Percentiles rank a stretch among this genome's conserved stretches.
Conservation (phyloP, 2,888 invertebrate species). For the Eulithis testata region DNA sequence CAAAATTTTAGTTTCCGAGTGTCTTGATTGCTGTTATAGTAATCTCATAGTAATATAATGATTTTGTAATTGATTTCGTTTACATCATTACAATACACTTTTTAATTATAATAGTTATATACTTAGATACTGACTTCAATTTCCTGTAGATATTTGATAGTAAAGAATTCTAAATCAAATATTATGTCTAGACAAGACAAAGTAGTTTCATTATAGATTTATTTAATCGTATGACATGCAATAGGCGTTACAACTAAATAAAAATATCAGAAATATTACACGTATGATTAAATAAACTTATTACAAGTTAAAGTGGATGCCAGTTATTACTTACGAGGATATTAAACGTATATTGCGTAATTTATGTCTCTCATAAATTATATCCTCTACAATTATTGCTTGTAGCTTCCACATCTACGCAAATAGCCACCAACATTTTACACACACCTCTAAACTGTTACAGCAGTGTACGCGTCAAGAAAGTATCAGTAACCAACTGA, state of each 20-base stretch:
- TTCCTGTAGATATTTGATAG: background rate
- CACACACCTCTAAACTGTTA: slow-evolving; percentile 14
- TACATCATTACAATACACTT: background rate
- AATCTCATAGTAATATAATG: slow-evolving; percentile 23
- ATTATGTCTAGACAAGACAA: too few relatives aligned
- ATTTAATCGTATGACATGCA: too few relatives aligned
- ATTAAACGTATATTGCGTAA: background rate
- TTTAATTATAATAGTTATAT: background rate
- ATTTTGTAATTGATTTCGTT: slow-evolving; percentile 10
- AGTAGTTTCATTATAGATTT: background rate
- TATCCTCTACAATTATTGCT: slow-evolving; percentile 2
- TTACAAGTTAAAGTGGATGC: background rate
- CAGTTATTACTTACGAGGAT: background rate
- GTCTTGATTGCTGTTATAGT: slow-evolving; percentile 10
- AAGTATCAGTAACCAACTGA: slow-evolving; percentile 27
- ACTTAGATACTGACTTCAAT: background rate
- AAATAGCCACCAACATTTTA: slow-evolving; percentile 29
- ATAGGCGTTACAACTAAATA: too few relatives aligned
- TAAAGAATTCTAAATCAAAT: background rate
- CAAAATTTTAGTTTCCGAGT: slow-evolving; percentile 22
- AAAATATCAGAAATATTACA: too few relatives aligned
- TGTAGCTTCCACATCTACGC: slow-evolving; percentile 20
- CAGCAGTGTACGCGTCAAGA: slow-evolving; percentile 23
- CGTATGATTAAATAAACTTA: too few relatives aligned
- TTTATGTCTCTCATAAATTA: background rate